Percentiles rank a stretch among this genome's conserved stretches.
Evolutionary conservation across 1,140 invertebrate genomes (phyloP).

Genomic region (Panagrolaimus sp.): DNA sequence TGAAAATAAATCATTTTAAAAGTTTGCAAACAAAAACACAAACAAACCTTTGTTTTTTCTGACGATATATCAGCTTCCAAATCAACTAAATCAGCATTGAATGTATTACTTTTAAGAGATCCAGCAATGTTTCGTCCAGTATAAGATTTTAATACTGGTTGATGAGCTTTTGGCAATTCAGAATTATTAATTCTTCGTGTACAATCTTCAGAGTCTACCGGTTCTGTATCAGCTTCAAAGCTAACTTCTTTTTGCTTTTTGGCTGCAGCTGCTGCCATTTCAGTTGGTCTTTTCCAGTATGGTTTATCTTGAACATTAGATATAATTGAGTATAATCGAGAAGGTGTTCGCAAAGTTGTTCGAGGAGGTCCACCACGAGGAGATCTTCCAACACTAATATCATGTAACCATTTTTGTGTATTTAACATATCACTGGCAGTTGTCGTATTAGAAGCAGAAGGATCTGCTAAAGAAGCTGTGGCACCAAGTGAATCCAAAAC

Average conservation of each 20-base stretch:
- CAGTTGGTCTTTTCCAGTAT: neutral
- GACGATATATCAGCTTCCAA: too few species aligned
- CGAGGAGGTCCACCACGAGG: neutral
- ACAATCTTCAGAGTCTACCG: neutral
- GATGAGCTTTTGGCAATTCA: too few species aligned
- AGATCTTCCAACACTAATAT: neutral
- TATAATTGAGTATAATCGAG: neutral
- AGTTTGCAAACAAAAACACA: too few species aligned
- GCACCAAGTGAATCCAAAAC: neutral
- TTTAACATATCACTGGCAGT: neutral
- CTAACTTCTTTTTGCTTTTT: neutral
- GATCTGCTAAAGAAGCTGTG: neutral
- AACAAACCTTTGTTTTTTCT: too few species aligned
- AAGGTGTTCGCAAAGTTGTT: neutral
- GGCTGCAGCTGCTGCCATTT: neutral
- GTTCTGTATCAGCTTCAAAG: neutral
- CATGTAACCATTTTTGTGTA: conserved; percentile 1
- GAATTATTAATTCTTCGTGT: too few species aligned
- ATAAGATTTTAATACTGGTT: too few species aligned
- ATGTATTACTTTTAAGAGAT: too few species aligned
- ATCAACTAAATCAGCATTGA: too few species aligned
- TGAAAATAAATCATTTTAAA: too few species aligned
- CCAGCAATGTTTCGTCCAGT: too few species aligned
- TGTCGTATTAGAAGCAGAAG: neutral
- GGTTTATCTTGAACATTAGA: neutral